These are phyloP conservation scores for Ammospiza caudacuta DNA, from an alignment of 2,113 vertebrate species.

Conservation along the genomic window DNA sequence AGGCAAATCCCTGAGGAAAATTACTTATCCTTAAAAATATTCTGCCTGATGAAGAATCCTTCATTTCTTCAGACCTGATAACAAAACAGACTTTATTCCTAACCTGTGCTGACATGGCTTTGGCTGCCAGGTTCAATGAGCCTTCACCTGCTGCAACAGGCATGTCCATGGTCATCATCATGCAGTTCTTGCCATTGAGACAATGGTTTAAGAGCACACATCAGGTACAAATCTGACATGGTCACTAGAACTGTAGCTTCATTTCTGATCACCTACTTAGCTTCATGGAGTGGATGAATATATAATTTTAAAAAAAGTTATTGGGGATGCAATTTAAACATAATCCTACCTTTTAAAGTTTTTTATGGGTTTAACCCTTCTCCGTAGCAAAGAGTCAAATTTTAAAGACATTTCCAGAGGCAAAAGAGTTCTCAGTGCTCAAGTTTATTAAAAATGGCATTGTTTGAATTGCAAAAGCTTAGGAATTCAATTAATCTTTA, in stretches of 20 bases:
- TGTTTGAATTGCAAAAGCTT: background rate
- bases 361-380: background rate
- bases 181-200: background rate
- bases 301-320: background rate
- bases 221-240: background rate
- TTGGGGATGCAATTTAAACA: background rate
- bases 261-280: background rate
- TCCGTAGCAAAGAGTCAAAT: background rate
- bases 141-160: background rate
- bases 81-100: background rate
- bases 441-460: no score
- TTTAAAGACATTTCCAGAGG: background rate
- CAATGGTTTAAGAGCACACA: background rate
- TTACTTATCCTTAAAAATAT: no score
- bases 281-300: background rate
- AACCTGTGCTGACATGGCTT: background rate
- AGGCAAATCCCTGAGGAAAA: no score
- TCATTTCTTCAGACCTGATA: background rate
- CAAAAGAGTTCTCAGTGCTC: background rate
- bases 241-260: background rate
- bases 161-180: rapidly evolving
- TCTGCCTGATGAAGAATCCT: background rate
- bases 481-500: background rate
- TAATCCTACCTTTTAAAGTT: background rate
- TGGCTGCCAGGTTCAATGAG: background rate